phyloP scores from a whole-genome alignment of 2,113 vertebrate species.

The Poeciliopsis turrubarensis region DNA sequence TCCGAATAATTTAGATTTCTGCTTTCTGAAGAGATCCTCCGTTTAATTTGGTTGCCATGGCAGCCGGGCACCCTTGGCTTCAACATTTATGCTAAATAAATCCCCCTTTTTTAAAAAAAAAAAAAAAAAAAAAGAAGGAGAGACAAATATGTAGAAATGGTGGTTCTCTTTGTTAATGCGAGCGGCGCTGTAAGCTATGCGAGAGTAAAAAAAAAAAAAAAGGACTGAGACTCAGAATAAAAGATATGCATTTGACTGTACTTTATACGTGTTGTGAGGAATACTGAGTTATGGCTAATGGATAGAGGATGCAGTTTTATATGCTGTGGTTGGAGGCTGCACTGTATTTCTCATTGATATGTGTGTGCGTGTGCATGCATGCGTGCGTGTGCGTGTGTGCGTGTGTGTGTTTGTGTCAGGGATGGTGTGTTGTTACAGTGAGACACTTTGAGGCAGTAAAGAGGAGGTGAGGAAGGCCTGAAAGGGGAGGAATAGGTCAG shows the following conservation, averaged over 20 bases:
- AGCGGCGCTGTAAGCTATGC: slow-evolving; percentile 51
- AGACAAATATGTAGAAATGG: slow-evolving; percentile 83
- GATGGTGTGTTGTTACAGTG: slow-evolving; percentile 65
- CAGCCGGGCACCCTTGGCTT: slow-evolving; percentile 84
- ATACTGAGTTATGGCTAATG: slow-evolving; percentile 61
- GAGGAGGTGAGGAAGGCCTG: slow-evolving; percentile 64
- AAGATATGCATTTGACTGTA: slow-evolving; percentile 61
- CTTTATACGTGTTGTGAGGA: slow-evolving; percentile 57
- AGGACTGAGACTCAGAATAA: slow-evolving; percentile 63
- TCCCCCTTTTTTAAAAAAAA: slow-evolving; percentile 74
- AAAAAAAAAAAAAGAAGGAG: slow-evolving; percentile 57
- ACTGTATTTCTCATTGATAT: slow-evolving; percentile 45
- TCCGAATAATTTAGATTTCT: slow-evolving; percentile 85
- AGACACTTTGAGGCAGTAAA: slow-evolving; percentile 64
- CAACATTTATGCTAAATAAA: slow-evolving; percentile 87
- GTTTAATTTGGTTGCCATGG: slow-evolving; percentile 88
- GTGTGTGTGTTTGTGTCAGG: not conserved
- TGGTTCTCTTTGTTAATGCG: slow-evolving; percentile 72
- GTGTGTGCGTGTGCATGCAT: too few relatives aligned
- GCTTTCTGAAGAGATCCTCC: slow-evolving; percentile 84
- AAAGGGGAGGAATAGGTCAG: slow-evolving; percentile 68
- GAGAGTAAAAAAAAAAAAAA: slow-evolving; percentile 58
- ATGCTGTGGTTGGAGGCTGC: slow-evolving; percentile 48
- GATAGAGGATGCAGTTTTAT: slow-evolving; percentile 60
- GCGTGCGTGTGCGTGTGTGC: not conserved